Evolutionary conservation across 2,888 invertebrate genomes (phyloP).

Genomic region (Scrobipalpa atriplicella): DNA sequence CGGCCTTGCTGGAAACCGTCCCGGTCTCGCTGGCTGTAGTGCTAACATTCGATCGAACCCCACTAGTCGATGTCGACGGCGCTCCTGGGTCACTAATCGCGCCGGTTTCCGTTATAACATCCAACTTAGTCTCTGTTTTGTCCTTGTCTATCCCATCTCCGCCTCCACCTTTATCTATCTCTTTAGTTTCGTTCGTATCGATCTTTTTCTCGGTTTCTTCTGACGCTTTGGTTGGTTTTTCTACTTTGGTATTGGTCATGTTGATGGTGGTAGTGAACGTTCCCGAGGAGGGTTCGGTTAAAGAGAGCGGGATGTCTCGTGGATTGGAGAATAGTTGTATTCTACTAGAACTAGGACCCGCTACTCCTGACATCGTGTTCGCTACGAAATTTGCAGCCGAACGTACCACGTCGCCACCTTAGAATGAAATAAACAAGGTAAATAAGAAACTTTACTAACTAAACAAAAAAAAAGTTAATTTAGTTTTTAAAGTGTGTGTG

Average conservation of each 20-base stretch:
- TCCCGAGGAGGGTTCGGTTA: slow-evolving; percentile 7
- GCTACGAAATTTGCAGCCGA: slow-evolving; percentile 28
- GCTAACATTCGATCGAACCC: slow-evolving; percentile 21
- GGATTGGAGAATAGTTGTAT: slow-evolving; percentile 7
- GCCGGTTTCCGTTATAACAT: slow-evolving; percentile 15
- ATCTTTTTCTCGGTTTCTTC: slow-evolving; percentile 19
- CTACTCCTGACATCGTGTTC: slow-evolving; percentile 17
- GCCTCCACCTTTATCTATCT: slow-evolving; percentile 2
- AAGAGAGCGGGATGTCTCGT: slow-evolving; percentile 4
- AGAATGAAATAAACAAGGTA: not conserved
- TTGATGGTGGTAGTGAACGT: slow-evolving; percentile 29
- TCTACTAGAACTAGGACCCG: slow-evolving; percentile 29
- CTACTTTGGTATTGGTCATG: slow-evolving; percentile 34
- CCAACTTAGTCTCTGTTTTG: not conserved
- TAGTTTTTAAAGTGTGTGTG: no score
- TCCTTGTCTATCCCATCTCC: slow-evolving; percentile 5
- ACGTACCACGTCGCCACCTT: slow-evolving; percentile 29
- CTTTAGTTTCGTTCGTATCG: not conserved
- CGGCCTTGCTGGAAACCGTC: slow-evolving; percentile 19
- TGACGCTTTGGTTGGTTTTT: slow-evolving; percentile 28
- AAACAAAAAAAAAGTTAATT: no score
- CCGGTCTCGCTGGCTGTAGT: slow-evolving; percentile 23
- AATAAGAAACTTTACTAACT: not conserved
- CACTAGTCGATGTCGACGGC: slow-evolving; percentile 14
- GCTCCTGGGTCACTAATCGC: slow-evolving; percentile 16